Conservation (phyloP, 1,140 invertebrate species). For the Leptopilina clavipes region DNA sequence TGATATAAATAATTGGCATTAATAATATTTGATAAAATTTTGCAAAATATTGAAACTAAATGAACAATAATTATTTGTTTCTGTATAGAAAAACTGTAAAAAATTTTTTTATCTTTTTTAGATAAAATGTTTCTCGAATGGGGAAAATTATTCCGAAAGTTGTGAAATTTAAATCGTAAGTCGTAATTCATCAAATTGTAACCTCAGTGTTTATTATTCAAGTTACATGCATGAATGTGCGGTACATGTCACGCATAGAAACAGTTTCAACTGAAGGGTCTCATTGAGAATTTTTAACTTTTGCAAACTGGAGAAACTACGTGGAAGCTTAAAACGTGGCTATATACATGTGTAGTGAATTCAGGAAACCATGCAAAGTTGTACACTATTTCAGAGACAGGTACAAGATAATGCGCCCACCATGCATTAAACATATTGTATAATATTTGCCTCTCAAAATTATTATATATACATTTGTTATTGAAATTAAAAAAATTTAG, state of each 20-base stretch:
- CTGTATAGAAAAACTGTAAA: no score
- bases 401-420: conserved; percentile 3
- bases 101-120: no score
- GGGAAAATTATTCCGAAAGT: background rate
- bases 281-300: conserved; percentile 21
- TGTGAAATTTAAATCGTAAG: background rate
- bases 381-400: background rate
- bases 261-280: background rate
- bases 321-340: background rate
- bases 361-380: conserved; percentile 23
- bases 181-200: background rate
- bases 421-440: background rate
- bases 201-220: conserved; percentile 27
- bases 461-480: background rate
- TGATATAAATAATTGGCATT: no score
- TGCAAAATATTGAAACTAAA: no score
- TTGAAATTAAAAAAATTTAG: background rate
- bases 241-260: conserved; percentile 7
- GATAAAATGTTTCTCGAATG: no score
- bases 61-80: no score
- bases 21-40: no score
- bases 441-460: background rate
- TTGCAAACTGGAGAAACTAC: background rate
- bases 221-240: conserved; percentile 21
- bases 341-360: background rate